These are phyloP conservation scores for Iguana delicatissima DNA, from an alignment of 2,797 vertebrate species.

Conservation along the genomic window DNA sequence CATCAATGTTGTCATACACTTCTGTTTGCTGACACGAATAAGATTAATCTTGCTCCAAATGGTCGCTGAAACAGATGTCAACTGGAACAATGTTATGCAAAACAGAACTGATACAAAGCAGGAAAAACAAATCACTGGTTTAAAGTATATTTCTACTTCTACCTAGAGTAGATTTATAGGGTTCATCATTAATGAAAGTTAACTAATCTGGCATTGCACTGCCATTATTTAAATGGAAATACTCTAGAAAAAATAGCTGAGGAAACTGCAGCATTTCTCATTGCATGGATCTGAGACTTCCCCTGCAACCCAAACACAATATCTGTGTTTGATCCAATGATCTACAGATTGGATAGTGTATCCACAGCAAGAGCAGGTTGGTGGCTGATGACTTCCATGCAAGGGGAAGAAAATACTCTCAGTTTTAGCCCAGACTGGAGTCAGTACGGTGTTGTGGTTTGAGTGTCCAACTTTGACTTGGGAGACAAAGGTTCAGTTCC, in stretches of 20 bases:
- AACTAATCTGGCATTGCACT: not conserved
- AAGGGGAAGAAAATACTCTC: too few species aligned
- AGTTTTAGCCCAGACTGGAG: too few species aligned
- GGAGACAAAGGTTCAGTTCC: too few species aligned
- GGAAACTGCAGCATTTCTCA: not conserved
- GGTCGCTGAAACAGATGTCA: not conserved
- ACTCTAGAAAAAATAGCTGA: not conserved
- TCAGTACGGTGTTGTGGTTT: too few species aligned
- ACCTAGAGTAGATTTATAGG: not conserved
- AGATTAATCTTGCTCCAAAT: not conserved
- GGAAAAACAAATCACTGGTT: not conserved
- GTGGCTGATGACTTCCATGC: not conserved
- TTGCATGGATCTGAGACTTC: too few species aligned
- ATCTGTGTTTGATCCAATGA: not conserved
- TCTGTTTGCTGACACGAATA: not conserved
- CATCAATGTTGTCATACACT: not conserved
- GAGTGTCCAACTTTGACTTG: too few species aligned
- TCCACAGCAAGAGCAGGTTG: not conserved
- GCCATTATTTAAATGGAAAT: not conserved
- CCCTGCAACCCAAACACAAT: not conserved
- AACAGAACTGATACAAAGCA: not conserved
- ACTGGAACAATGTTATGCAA: constrained; percentile 2
- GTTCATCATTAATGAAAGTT: not conserved
- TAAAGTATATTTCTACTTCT: not conserved
- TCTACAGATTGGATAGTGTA: not conserved